Base-by-base conservation (phyloP, 2,888 invertebrate genomes). In the Sepioteuthis lessoniana region DNA sequence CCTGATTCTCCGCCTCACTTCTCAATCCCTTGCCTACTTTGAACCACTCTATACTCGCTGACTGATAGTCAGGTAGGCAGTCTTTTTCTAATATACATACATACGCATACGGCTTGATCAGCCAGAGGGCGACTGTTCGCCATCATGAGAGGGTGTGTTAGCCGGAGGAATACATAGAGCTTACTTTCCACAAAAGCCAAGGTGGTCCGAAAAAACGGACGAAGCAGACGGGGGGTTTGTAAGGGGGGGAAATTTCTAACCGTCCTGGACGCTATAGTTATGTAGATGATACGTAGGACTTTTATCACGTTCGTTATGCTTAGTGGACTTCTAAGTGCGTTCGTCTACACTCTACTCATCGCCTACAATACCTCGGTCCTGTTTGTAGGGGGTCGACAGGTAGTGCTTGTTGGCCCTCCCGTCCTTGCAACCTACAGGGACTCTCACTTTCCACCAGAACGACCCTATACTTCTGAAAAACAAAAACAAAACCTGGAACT, bases 251-350 rank as follows among this genome's bases (percentile, higher is more conserved):
- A 76, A 76, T n/a, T 76, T 76, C 76, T 76, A n/a, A 76, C 76
- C 76, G 76, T 76, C 76, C 76, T n/a, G 76, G 76, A 76, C 76
- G 76, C 10, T 76, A 76, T 76, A 92, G 92, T 92, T 92, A 92
- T 92, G 92, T 92, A 92, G 92, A 92, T 92, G 92, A 92, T 46
- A 92, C 92, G 92, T 47, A 92, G 42, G n/a, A 42, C 47, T 42
- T 92, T 92, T 92, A 92, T 92, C 92, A 92, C 46, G 46, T 92
- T 92, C 92, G 92, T 92, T 92, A 92, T 92, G 92, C 46, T 92
- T 47, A 92, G 92, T 47, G 92, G 92, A 92, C 28, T 92, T 92
- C 47, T 92, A 92, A 92, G 92, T 92, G 92, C 92, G 92, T 47
- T 92, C 92, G 47, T 92, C 92, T 92, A 92, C 92, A 92, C 92